Conservation (phyloP, 2,113 vertebrate species). For the Castor canadensis region DNA sequence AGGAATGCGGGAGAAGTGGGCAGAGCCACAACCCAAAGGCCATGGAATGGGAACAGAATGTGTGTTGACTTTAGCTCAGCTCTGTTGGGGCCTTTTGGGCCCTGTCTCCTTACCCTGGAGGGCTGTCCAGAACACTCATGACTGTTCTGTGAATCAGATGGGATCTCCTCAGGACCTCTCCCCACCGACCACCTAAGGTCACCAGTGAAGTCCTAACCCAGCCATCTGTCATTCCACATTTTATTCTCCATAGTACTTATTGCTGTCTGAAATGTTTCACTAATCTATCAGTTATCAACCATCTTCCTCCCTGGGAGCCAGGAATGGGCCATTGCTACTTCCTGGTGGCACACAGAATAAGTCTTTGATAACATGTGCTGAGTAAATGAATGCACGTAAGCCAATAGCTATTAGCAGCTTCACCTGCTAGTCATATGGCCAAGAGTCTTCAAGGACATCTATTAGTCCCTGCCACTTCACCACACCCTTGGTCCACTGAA, state of each 20-base stretch:
- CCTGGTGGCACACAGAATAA: not conserved
- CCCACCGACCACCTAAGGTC: too few species aligned
- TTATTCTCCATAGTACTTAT: rapidly evolving
- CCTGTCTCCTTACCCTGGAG: not conserved
- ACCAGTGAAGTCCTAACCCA: rapidly evolving
- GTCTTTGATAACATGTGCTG: not conserved
- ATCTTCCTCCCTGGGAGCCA: not conserved
- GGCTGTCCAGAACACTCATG: not conserved
- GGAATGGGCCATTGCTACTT: not conserved
- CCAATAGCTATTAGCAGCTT: not conserved
- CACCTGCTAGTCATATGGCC: not conserved
- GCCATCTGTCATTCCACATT: too few species aligned
- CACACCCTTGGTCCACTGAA: not conserved
- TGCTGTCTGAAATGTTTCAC: not conserved
- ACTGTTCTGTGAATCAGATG: not conserved
- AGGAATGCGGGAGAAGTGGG: not conserved
- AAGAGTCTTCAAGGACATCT: rapidly evolving
- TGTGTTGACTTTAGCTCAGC: not conserved
- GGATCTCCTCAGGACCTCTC: not conserved
- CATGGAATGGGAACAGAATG: too few species aligned
- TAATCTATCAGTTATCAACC: not conserved
- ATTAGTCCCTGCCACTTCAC: rapidly evolving
- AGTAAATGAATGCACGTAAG: not conserved
- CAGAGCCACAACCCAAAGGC: not conserved
- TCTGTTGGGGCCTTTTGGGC: not conserved